A percentile compares a stretch with the other conserved stretches of the same genome.
These are phyloP conservation scores for Motacilla alba DNA, from an alignment of 2,113 vertebrate genomes.

Conservation along the genomic window DNA sequence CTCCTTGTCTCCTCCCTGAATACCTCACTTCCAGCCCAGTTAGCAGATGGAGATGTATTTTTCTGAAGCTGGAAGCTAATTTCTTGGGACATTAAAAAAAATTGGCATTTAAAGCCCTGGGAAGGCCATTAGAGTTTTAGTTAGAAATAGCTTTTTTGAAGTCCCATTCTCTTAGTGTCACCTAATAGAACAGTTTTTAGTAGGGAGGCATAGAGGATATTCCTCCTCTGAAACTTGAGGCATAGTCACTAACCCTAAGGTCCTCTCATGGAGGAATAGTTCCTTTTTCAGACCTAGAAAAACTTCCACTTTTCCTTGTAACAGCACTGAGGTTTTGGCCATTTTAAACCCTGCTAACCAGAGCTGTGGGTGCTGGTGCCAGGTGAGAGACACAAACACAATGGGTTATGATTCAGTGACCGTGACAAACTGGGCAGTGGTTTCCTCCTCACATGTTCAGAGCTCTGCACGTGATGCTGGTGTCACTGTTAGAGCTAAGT, in stretches of 20 bases:
- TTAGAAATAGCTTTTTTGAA: not conserved
- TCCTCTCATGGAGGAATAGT: not conserved
- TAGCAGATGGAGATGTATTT: not conserved
- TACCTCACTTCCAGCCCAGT: not conserved
- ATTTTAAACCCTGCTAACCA: not conserved
- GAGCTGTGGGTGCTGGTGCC: not conserved
- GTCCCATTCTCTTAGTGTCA: not conserved
- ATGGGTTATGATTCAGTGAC: not conserved
- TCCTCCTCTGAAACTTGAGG: not conserved
- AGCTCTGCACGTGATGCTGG: not conserved
- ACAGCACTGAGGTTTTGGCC: not conserved
- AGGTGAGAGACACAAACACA: not conserved
- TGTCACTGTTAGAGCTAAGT: not conserved
- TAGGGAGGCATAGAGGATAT: not conserved
- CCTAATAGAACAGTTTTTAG: not conserved
- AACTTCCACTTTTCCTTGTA: not conserved
- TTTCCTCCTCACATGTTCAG: not conserved
- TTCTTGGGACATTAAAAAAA: not conserved
- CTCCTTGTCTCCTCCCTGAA: not conserved
- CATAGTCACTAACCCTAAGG: not conserved
- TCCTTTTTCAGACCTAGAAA: not conserved
- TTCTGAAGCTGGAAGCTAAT: not conserved
- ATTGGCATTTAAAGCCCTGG: not conserved
- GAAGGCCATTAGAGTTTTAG: not conserved
- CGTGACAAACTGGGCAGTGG: not conserved